phyloP scores from a whole-genome alignment of 1,140 invertebrate species.

The Pachypsylla venusta region DNA sequence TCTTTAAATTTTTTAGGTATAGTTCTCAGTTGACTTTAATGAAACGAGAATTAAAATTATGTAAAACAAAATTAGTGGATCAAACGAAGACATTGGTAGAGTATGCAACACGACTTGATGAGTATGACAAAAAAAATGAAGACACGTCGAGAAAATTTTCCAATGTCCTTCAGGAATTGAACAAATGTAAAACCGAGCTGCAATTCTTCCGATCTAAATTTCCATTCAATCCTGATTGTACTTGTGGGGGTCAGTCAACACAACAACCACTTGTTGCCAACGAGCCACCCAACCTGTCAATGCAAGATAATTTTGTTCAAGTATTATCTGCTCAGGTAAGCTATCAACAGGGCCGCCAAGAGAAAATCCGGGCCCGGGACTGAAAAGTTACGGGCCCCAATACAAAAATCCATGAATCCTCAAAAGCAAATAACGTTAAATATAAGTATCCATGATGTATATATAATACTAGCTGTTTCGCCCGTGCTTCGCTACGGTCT shows the following conservation, averaged over 20 bases:
- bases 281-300: background rate
- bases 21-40: constrained; percentile 58
- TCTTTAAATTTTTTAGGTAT: too few relatives aligned
- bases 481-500: too few relatives aligned
- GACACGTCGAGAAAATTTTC: constrained; percentile 75
- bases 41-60: constrained; percentile 55
- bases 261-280: background rate
- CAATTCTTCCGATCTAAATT: constrained; percentile 40
- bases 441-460: too few relatives aligned
- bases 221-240: constrained; percentile 4
- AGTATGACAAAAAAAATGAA: constrained; percentile 79
- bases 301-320: background rate
- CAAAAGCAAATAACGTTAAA: too few relatives aligned
- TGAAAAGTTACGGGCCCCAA: too few relatives aligned
- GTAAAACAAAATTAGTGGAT: constrained; percentile 60
- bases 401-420: too few relatives aligned
- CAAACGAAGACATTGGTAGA: constrained; percentile 72
- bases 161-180: constrained; percentile 59
- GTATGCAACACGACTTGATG: constrained; percentile 63
- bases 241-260: background rate
- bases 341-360: too few relatives aligned
- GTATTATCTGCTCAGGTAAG: background rate
- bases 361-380: too few relatives aligned
- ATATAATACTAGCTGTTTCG: too few relatives aligned
- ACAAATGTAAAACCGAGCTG: constrained; percentile 76